Conservation (phyloP, 2,888 invertebrate genomes). For the Lacanobia oleracea region DNA sequence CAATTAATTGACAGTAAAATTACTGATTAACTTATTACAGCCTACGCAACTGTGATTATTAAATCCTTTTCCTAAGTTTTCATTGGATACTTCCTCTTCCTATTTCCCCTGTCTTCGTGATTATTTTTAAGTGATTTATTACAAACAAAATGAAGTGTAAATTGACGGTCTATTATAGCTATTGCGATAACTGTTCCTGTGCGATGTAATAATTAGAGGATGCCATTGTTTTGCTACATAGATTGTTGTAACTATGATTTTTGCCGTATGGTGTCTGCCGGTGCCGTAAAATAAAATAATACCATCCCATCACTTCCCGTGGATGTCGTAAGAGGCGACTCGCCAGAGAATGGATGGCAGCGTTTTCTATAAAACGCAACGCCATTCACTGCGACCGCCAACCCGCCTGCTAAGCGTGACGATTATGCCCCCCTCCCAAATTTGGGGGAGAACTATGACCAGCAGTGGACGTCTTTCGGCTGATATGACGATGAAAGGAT, state of each 20-base stretch:
- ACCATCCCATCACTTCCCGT: too few species aligned
- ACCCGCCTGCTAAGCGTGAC: too few species aligned
- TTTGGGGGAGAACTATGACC: too few species aligned
- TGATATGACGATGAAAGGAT: too few species aligned
- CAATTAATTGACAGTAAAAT: conserved; percentile 14
- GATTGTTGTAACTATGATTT: not conserved
- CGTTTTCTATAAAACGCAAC: too few species aligned
- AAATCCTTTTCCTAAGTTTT: not conserved
- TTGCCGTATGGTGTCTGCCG: too few species aligned
- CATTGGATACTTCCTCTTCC: conserved; percentile 22
- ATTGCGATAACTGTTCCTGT: conserved; percentile 41
- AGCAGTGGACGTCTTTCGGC: too few species aligned
- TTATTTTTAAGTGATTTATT: conserved; percentile 20
- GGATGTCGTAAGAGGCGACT: too few species aligned
- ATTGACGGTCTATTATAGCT: conserved; percentile 17
- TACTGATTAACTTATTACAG: not conserved
- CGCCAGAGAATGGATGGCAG: too few species aligned
- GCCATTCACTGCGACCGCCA: too few species aligned
- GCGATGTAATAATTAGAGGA: conserved; percentile 30
- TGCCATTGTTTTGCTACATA: conserved; percentile 1
- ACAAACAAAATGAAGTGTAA: conserved; percentile 4
- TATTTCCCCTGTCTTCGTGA: conserved; percentile 29
- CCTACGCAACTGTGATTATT: not conserved
- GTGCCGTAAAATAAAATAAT: too few species aligned
- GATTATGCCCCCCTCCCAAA: too few species aligned